phyloP scores from a whole-genome alignment of 2,113 vertebrate species.

The Brachirus orientalis region DNA sequence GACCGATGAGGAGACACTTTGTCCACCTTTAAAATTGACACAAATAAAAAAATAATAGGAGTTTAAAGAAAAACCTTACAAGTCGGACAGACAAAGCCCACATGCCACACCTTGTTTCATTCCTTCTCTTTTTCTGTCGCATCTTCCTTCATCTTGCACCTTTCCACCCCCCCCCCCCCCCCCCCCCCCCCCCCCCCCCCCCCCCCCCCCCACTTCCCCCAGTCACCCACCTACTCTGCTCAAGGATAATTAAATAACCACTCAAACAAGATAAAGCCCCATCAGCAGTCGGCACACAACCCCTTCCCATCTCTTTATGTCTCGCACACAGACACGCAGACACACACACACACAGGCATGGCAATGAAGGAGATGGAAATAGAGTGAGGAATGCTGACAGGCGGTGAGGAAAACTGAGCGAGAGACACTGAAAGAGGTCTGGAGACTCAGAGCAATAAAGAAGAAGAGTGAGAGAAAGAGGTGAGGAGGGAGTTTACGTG shows the following conservation, averaged over 20 bases:
- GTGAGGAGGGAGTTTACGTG: slow-evolving; percentile 35
- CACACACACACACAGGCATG: not conserved
- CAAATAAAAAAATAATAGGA: no score
- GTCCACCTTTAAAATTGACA: no score
- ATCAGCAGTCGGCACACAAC: slow-evolving; percentile 54
- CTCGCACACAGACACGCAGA: not conserved
- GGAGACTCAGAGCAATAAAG: slow-evolving; percentile 8
- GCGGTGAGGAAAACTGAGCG: slow-evolving; percentile 11
- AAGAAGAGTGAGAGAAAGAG: no score
- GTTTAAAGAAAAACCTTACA: not conserved
- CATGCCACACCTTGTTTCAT: slow-evolving; percentile 46
- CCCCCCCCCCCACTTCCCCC: slow-evolving; percentile 4
- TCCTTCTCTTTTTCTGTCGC: slow-evolving; percentile 39
- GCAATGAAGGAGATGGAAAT: slow-evolving; percentile 5
- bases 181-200: slow-evolving; percentile 5
- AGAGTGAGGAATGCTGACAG: slow-evolving; percentile 11
- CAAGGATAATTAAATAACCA: slow-evolving; percentile 71
- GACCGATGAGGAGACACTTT: no score
- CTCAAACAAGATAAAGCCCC: slow-evolving; percentile 64
- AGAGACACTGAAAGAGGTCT: slow-evolving; percentile 9
- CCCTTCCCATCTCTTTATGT: slow-evolving; percentile 8
- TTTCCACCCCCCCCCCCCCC: slow-evolving; percentile 1
- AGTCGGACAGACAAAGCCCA: slow-evolving; percentile 10
- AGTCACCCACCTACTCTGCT: slow-evolving; percentile 28
- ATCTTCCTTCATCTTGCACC: slow-evolving; percentile 52